Evolutionary conservation across 2,113 vertebrate species (phyloP).

Genomic region (Probosciger aterrimus): DNA sequence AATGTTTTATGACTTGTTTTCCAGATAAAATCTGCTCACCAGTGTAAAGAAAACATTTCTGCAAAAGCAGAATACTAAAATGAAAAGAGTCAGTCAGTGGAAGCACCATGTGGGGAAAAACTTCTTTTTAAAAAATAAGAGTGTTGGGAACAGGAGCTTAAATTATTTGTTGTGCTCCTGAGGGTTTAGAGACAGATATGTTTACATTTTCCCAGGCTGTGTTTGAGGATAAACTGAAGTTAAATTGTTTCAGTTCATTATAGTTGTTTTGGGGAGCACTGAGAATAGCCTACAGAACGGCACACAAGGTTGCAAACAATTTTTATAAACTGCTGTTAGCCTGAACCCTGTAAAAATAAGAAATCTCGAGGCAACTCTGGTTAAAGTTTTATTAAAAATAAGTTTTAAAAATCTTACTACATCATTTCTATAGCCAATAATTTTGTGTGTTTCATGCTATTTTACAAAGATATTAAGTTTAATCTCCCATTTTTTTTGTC

Average conservation of each 20-base stretch:
- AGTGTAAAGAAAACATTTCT: background rate
- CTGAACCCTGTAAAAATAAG: background rate
- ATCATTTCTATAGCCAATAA: background rate
- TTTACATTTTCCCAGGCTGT: background rate
- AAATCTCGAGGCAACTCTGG: background rate
- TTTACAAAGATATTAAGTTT: background rate
- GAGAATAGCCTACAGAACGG: background rate
- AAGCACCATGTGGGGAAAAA: background rate
- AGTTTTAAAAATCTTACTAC: background rate
- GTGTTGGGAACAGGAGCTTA: background rate
- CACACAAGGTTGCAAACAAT: background rate
- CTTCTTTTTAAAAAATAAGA: background rate
- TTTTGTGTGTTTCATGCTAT: background rate
- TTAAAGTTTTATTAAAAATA: background rate
- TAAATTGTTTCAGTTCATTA: background rate
- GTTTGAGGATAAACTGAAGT: background rate
- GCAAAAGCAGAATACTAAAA: background rate
- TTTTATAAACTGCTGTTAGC: background rate
- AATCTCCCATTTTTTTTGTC: background rate
- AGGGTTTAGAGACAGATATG: background rate
- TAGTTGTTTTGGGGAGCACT: background rate
- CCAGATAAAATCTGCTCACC: background rate
- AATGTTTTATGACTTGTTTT: background rate
- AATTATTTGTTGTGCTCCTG: background rate
- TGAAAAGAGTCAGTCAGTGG: background rate